A percentile compares a stretch with the other conserved stretches of the same genome.
Conservation (phyloP, 2,888 invertebrate genomes). For the Lepidocyrtinus sp. region DNA sequence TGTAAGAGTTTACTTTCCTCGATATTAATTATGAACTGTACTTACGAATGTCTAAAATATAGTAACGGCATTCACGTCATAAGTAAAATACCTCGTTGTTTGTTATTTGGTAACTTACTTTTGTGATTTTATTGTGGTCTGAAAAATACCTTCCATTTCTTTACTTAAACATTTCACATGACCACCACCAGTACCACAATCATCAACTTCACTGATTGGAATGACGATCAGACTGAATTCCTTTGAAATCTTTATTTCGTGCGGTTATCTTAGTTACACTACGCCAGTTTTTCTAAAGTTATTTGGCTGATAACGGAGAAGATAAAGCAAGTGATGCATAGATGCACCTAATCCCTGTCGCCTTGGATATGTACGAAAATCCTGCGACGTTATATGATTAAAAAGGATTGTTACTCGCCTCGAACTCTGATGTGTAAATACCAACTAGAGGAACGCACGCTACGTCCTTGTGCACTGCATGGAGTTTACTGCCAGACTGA, state of each 20-base stretch:
- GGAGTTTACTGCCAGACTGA: constrained; percentile 55
- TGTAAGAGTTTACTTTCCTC: too few species aligned
- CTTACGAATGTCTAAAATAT: too few species aligned
- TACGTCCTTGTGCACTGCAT: constrained; percentile 40
- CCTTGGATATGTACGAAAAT: not conserved
- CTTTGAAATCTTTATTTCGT: not conserved
- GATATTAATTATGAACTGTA: not conserved
- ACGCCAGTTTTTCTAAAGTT: not conserved
- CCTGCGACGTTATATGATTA: not conserved
- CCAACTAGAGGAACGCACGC: constrained; percentile 9
- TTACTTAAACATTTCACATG: not conserved
- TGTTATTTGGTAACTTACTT: not conserved
- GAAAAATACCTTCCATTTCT: not conserved
- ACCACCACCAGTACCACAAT: too few species aligned
- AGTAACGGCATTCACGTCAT: not conserved
- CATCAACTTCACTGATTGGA: not conserved
- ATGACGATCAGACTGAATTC: not conserved
- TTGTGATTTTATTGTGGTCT: not conserved
- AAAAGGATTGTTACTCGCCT: constrained; percentile 48
- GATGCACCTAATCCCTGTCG: not conserved
- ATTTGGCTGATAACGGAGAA: too few species aligned
- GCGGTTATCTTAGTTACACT: not conserved
- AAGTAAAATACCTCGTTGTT: not conserved
- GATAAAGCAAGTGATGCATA: not conserved
- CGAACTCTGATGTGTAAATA: too few species aligned